Percentiles rank a stretch among this genome's conserved stretches.
Conservation (phyloP, 2,888 invertebrate genomes). For the Lasiommata megera region DNA sequence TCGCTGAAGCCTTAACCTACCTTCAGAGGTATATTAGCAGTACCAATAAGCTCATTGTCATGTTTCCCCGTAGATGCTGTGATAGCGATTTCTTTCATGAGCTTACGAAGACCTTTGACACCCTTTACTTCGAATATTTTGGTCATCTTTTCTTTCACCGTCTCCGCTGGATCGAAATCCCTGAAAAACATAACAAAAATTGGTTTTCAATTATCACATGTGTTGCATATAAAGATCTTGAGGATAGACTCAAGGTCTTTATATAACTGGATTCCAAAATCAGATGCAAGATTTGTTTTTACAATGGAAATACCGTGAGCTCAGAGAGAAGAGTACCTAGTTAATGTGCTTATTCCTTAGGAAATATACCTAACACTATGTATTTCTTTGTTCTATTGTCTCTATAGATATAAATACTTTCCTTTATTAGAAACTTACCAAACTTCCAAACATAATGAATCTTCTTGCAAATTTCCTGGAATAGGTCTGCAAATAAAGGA, state of each 20-base stretch:
- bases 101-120: conserved; percentile 89
- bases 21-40: conserved; percentile 91
- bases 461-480: conserved; percentile 85
- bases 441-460: conserved; percentile 89
- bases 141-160: conserved; percentile 92
- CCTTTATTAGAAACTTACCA: conserved; percentile 79
- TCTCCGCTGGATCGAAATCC: conserved; percentile 96
- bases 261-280: too few species aligned
- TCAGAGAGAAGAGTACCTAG: too few species aligned
- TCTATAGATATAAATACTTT: too few species aligned
- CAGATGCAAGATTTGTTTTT: too few species aligned
- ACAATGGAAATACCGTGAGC: too few species aligned
- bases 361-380: too few species aligned
- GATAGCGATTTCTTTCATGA: conserved; percentile 94
- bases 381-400: too few species aligned
- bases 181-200: conserved; percentile 51
- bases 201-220: too few species aligned
- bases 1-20: conserved; percentile 67
- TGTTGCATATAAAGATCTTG: too few species aligned
- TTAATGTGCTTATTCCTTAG: too few species aligned
- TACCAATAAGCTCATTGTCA: conserved; percentile 97
- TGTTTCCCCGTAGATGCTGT: conserved; percentile 97
- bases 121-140: conserved; percentile 93
- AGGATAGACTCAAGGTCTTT: too few species aligned
- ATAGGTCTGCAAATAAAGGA: conserved; percentile 83